Evolutionary conservation across 2,888 invertebrate species (phyloP), one percentile per base, ranked within the genome.

Genomic region (Drosophila formosana): DNA sequence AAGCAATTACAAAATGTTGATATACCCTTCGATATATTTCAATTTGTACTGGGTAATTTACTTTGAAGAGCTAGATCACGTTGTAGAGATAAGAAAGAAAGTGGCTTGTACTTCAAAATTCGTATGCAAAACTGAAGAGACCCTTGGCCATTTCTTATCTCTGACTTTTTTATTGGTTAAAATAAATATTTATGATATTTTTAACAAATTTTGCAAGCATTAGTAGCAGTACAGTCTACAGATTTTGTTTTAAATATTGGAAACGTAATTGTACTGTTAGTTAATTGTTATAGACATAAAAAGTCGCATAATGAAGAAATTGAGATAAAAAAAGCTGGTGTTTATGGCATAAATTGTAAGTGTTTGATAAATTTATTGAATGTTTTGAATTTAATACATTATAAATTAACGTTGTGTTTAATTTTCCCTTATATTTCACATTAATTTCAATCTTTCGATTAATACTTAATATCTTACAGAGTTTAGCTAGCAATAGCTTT

Each of bases 111-210:
- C 11, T 34, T 23, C 34, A 9, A 4, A 18, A 34, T 34, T n/a
- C 3, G 25, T 25, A 37, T 37, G 51, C 51, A 51, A 51, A 51
- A 37, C 51, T 51, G 23, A 51, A 51, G 51, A 51, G 50, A 11
- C 51, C 34, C 51, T 41, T 53, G 25, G 3, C 43, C 4, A 28
- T 28, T 39, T 47, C 13, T 61, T 43, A 51, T 61, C 34, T 25
- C 2, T 13, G n/a, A 3, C 8, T n/a, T 34, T 45, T 41, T 25
- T n/a, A 25, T 37, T 51, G 51, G 25, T 51, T 25, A 25, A 25
- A n/a, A 4, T 11, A 37, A 32, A 25, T 51, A 53, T 53, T 41
- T 53, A 53, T 53, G 25, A n/a, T 34, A 4, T 3, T 3, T 28
- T 18, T 7, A 41, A 11, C 7, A 7, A 11, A 3, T 39, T 25